Evolutionary conservation across 1,140 invertebrate genomes (phyloP), one percentile per base, ranked within the genome.

Genomic region (Riptortus pedestris): DNA sequence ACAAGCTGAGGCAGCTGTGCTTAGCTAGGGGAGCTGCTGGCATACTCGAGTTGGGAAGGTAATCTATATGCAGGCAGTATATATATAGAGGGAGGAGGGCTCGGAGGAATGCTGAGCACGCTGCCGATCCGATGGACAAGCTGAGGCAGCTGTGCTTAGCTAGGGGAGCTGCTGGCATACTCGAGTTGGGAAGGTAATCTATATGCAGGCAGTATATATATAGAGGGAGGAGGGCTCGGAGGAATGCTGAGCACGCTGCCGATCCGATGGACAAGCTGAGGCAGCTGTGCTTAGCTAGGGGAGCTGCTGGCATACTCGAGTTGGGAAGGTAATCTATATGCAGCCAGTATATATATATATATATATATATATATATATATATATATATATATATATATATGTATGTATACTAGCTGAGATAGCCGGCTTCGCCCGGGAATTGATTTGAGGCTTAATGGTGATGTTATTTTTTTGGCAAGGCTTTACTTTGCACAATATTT

Each of bases 41-140:
- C 31, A 96, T 97, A 69, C 79, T 96, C 69, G 91, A 88, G 0
- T 74, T 96, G 45, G 90, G 87, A 70, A 89, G 87, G 90, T 91
- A 76, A 76, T n/a, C n/a, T n/a, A n/a, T n/a, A n/a, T n/a, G n/a
- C n/a, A n/a, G n/a, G n/a, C n/a, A n/a, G n/a, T n/a, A n/a, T n/a
- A n/a, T n/a, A n/a, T n/a, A n/a, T n/a, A n/a, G n/a, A n/a, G n/a
- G n/a, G 31, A 38, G 31, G 5, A 5, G 14, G 31, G 31, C 31
- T 7, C 5, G 31, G 31, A 5, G 31, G 31, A 38, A 38, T 5
- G 31, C 31, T 7, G 31, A 38, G 14, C 31, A 7, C 5, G 31
- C 14, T 5, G 5, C 31, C 5, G 31, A 38, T 5, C 31, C 31
- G 5, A 7, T 38, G 31, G 31, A 38, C 5, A 38, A 38, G 31